Base-by-base conservation (phyloP, 2,113 vertebrate genomes). In the Brachyhypopomus gauderio region DNA sequence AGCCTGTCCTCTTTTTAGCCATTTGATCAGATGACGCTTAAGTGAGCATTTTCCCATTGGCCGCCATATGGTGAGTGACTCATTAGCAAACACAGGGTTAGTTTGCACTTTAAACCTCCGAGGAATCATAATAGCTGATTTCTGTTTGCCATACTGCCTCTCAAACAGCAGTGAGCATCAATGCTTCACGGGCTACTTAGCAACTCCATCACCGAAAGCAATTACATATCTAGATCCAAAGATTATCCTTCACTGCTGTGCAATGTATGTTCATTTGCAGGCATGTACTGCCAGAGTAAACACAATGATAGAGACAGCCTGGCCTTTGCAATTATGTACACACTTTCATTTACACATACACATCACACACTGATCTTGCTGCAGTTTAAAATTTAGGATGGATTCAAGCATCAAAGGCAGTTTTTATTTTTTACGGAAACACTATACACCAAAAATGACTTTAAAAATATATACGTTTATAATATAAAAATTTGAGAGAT, bases 191-290 rank as follows among this genome's bases (percentile, higher is more conserved):
- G 73, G 56, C 36, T 76, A 58, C 67, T 34, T 55, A 76, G 60
- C 30, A 59, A 41, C 67, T 67, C 36, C 80, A 70, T 76, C 66
- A 70, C 22, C 20, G 12, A 73, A 78, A 78, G 70, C 75, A 72
- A 83, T 73, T 78, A 83, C 59, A 78, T 52, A 58, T 78, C 75
- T 67, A 78, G 66, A 83, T 58, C 19, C 62, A 75, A 23, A 74
- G 82, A 79, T 83, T 73, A 79, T n/a, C 25, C 27, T 9, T 75
- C 72, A 73, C 72, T 58, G 36, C 60, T 52, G 45, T 52, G 0
- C 19, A 48, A 41, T 38, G 19, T 41, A 36, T 62, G 27, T 66
- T 38, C 38, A 2, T 38, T 69, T 11, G 20, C 66, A 41, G 34
- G 20, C 7, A n/a, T 38, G 38, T 22, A 38, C 19, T 69, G 36